Conservation (phyloP, 2,888 invertebrate genomes). For the Lysandra bellargus region DNA sequence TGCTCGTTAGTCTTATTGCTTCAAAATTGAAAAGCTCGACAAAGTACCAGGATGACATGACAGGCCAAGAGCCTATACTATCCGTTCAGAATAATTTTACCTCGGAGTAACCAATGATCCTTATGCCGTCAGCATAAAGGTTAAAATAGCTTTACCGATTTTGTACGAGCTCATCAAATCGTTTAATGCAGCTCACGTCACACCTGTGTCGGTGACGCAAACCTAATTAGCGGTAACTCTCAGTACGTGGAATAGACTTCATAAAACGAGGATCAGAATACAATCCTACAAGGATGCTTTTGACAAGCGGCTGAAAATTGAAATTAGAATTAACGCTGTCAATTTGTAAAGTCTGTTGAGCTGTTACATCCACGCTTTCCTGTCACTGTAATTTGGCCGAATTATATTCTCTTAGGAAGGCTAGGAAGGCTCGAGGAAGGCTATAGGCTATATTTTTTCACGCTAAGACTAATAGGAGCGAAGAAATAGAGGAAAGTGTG, state of each 20-base stretch:
- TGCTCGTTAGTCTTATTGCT: too few species aligned
- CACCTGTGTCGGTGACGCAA: constrained; percentile 17
- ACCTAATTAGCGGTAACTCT: constrained; percentile 1
- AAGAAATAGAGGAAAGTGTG: too few species aligned
- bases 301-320: neutral
- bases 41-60: neutral
- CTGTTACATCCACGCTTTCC: too few species aligned
- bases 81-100: neutral
- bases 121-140: neutral
- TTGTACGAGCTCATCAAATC: neutral
- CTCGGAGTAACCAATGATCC: neutral
- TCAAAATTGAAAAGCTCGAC: neutral
- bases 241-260: constrained; percentile 7
- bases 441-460: too few species aligned
- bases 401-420: too few species aligned
- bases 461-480: too few species aligned
- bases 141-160: neutral
- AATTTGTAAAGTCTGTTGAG: too few species aligned
- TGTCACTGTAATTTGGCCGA: too few species aligned
- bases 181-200: constrained; percentile 21
- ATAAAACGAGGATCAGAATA: neutral
- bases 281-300: neutral
- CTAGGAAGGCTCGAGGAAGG: too few species aligned
- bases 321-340: neutral
- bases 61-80: neutral